Evolutionary conservation across 2,888 invertebrate species (phyloP), one percentile per base, ranked within the genome.

Genomic region (Coleophora deauratella): DNA sequence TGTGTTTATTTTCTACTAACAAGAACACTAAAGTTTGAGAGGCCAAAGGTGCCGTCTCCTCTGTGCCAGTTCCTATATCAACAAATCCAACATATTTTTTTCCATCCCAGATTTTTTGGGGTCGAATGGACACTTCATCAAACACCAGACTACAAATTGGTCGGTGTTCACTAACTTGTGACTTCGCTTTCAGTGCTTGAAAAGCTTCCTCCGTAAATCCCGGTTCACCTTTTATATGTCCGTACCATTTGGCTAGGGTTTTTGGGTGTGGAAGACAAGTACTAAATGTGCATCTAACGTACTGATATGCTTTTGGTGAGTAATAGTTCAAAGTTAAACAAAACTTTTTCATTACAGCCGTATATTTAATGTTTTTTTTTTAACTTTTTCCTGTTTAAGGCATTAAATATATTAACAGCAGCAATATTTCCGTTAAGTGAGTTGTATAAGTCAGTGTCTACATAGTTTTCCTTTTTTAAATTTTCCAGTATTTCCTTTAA

Each of bases 241-340:
- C 40, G 27, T 46, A 45, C 47, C 45, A 44, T 35, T 46, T 45
- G 10, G 42, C 30, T 9, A 46, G 32, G 1, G 50, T 48, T 34
- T 44, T 44, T 1, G 11, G 42, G n/a, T 47, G 47, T 3, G 49
- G 43, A 15, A 49, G 35, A 32, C 46, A 47, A 13, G 38, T 46
- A 12, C 48, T 37, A 32, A 46, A 48, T 7, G 47, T 38, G 38
- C 35, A 28, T 28, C 28, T 28, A 28, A 51, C 40, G 32, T 47
- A 51, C 9, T 45, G 14, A 30, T 45, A 47, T 1, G 42, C 43
- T 36, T 40, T 45, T 38, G 45, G 46, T 13, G 42, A 41, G 21
- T 42, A 44, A 42, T 38, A 45, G 11, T 47, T 45, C 4, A 41
- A 10, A n/a, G 37, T 41, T 3, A 48, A 34, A 13, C 40, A 37